A percentile compares a stretch with the other conserved stretches of the same genome.
These are phyloP conservation scores for Micrastur ruficollis DNA, from an alignment of 2,797 vertebrate species.

Conservation along the genomic window DNA sequence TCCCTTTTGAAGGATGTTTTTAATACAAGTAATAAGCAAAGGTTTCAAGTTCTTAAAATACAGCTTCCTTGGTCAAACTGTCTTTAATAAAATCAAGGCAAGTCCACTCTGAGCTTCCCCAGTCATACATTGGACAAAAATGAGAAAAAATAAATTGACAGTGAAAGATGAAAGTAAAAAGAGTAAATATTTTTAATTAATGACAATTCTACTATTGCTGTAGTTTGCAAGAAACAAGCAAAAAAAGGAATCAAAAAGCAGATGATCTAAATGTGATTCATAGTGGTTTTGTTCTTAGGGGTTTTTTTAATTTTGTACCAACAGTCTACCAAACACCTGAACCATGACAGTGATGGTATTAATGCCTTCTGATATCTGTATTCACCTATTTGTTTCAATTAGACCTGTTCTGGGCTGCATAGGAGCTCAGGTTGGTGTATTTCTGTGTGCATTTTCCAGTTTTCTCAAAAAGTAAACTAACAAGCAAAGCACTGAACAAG, in stretches of 20 bases:
- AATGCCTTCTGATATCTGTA: not conserved
- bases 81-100: not conserved
- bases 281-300: not conserved
- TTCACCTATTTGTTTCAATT: not conserved
- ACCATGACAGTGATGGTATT: not conserved
- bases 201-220: not conserved
- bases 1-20: slow-evolving; percentile 27
- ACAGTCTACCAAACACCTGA: not conserved
- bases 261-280: not conserved
- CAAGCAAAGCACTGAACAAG: not conserved
- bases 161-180: not conserved
- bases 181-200: not conserved
- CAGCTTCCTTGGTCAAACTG: not conserved
- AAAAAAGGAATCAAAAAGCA: not conserved
- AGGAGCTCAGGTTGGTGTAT: not conserved
- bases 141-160: not conserved
- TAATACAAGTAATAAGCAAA: slow-evolving; percentile 35
- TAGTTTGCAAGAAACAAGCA: not conserved
- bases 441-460: not conserved
- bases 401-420: not conserved
- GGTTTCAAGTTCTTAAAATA: not conserved
- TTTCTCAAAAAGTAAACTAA: not conserved
- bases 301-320: not conserved
- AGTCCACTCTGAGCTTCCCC: not conserved
- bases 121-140: not conserved